These are phyloP conservation scores for Porites evermanni DNA, from an alignment of 92 coral and sea anemone species.

Conservation along the genomic window DNA sequence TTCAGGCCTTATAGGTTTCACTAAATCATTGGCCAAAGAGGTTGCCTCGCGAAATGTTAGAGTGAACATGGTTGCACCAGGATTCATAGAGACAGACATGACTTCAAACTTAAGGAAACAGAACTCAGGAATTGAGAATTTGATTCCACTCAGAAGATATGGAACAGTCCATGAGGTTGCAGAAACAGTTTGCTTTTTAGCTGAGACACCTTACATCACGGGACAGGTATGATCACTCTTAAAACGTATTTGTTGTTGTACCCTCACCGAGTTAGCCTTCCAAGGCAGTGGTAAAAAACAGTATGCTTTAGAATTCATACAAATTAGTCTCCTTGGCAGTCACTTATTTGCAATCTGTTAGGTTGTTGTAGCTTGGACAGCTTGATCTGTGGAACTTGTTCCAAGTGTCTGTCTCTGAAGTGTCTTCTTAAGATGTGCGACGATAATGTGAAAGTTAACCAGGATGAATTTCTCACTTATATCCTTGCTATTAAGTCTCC, in stretches of 20 bases:
- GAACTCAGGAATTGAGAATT: constrained; percentile 21
- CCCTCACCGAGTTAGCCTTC: background rate
- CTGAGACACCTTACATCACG: constrained; percentile 69
- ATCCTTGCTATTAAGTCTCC: too few species aligned
- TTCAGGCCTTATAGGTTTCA: constrained; percentile 80
- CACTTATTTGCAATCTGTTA: too few species aligned
- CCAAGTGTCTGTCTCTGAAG: too few species aligned
- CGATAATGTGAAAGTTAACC: too few species aligned
- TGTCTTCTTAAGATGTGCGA: too few species aligned
- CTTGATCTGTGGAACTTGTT: too few species aligned
- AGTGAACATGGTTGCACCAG: constrained; percentile 86
- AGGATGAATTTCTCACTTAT: too few species aligned
- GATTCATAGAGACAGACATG: constrained; percentile 75
- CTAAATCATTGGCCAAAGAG: constrained; percentile 84
- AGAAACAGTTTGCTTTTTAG: constrained; percentile 72
- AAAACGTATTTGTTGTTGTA: too few species aligned
- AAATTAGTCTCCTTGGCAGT: too few species aligned
- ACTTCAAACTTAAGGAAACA: constrained; percentile 47
- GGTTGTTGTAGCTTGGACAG: too few species aligned
- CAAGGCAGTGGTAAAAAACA: too few species aligned
- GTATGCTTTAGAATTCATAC: too few species aligned
- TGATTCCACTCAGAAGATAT: constrained; percentile 71
- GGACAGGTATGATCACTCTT: constrained; percentile 69
- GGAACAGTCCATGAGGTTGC: constrained; percentile 76
- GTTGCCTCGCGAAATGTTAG: constrained; percentile 68